Evolutionary conservation across 2,797 vertebrate genomes (phyloP), one percentile per base, ranked within the genome.

Genomic region (Syngnathus rostellatus): DNA sequence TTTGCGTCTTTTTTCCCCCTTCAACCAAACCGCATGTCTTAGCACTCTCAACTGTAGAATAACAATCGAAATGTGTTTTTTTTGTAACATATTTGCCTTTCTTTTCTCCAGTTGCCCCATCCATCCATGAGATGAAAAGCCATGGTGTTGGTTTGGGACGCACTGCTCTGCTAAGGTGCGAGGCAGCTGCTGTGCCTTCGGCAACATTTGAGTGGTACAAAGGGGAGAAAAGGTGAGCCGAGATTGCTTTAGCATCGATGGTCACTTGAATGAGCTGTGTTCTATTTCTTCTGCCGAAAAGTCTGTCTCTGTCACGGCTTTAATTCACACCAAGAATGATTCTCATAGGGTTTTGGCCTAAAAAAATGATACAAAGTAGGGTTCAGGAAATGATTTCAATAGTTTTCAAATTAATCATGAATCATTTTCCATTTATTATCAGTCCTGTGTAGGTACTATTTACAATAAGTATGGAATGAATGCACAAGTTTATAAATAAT

Each of bases 51-150:
- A 40, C n/a, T 40, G 58, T n/a, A 60, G 5, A 31, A 37, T 31
- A 16, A 38, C 23, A 61, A 41, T 41, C 21, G 39, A 61, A 21
- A 41, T 61, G n/a, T 40, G 10, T 41, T 21, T 58, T 31, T 58
- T 58, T 14, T n/a, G n/a, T 57, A 38, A 57, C 6, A 12, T 41
- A 39, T 21, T 16, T 16, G 25, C 12, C 16, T 37, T 41, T 66
- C 55, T 76, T 87, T 80, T 39, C 85, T 88, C 46, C 83, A 99
- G 97, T 95, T 91, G 89, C 95, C 40, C 97, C 97, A 71, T 85
- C 93, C 67, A 98, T 98, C 89, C 94, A 96, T 83, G 97, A 99
- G 91, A 96, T 96, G 86, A 99, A 96, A 88, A 93, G 92, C 72
- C 89, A 93, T 31, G 92, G 92, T 21, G 93, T 97, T 65, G 77